These are phyloP conservation scores for Melieria crassipennis DNA, from an alignment of 2,888 invertebrate genomes.

Conservation along the genomic window DNA sequence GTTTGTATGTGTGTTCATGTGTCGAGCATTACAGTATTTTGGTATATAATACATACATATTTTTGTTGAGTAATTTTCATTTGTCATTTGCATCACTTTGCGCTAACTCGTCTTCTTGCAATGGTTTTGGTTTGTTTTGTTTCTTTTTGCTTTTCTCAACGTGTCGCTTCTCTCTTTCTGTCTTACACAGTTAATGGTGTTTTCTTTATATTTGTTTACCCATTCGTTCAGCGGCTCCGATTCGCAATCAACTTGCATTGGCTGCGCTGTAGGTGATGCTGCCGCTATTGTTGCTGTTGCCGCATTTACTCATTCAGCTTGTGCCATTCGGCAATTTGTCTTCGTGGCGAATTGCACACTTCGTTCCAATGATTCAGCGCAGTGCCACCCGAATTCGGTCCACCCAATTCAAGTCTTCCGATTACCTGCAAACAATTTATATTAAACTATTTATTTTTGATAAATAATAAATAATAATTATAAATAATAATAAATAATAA, in stretches of 20 bases:
- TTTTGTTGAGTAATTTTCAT: not conserved
- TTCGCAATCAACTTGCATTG: too few relatives aligned
- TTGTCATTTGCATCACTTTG: not conserved
- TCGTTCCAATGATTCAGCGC: slow-evolving; percentile 97
- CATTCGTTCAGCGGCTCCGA: not conserved
- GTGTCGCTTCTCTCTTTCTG: not conserved
- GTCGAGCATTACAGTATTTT: not conserved
- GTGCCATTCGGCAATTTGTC: slow-evolving; percentile 99
- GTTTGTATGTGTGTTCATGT: not conserved
- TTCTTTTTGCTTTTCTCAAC: not conserved
- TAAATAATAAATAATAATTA: too few relatives aligned
- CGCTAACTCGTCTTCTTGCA: too few relatives aligned
- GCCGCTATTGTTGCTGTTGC: not conserved
- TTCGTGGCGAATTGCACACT: slow-evolving; percentile 94
- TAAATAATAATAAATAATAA: too few relatives aligned
- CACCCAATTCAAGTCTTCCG: slow-evolving; percentile 93
- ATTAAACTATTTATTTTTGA: not conserved
- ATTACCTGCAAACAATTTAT: slow-evolving; percentile 75
- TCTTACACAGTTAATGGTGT: not conserved
- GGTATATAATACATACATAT: slow-evolving; percentile 4
- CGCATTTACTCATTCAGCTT: slow-evolving; percentile 84
- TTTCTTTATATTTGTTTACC: not conserved
- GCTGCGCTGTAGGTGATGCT: too few relatives aligned
- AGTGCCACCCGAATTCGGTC: slow-evolving; percentile 79
- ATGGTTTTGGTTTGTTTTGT: not conserved